A percentile compares a stretch with the other conserved stretches of the same genome.
Conservation (phyloP, 2,888 invertebrate species). For the Therioaphis trifolii region DNA sequence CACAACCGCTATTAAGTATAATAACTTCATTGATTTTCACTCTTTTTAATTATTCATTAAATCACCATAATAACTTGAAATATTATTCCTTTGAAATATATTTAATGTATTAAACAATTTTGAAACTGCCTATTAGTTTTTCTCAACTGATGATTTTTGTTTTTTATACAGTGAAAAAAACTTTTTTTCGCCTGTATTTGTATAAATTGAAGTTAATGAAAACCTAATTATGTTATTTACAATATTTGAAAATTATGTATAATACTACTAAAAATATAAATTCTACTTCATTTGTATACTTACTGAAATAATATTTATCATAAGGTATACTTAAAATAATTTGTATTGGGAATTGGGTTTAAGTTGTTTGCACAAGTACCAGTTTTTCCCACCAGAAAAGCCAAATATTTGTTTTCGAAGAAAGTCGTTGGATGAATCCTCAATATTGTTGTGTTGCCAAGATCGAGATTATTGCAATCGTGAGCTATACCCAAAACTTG, state of each 20-base stretch:
- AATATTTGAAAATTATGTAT: not conserved
- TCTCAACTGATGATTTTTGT: too few species aligned
- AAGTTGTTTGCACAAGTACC: slow-evolving; percentile 72
- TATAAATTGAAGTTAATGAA: not conserved
- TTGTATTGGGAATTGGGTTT: slow-evolving; percentile 59
- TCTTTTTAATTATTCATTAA: too few species aligned
- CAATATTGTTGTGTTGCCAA: slow-evolving; percentile 76
- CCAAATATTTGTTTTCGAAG: slow-evolving; percentile 67
- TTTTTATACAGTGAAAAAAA: not conserved
- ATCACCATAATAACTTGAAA: too few species aligned
- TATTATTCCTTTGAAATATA: too few species aligned
- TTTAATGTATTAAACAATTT: too few species aligned
- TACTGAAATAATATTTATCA: slow-evolving; percentile 15
- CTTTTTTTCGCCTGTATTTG: not conserved
- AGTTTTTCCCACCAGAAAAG: slow-evolving; percentile 75
- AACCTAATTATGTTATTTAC: not conserved
- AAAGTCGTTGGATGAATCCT: slow-evolving; percentile 43
- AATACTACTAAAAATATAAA: not conserved
- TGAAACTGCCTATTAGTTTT: too few species aligned
- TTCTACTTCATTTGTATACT: not conserved
- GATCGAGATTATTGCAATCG: slow-evolving; percentile 80
- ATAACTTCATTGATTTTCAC: too few species aligned
- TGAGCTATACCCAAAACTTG: slow-evolving; percentile 69
- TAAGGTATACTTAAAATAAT: slow-evolving; percentile 39
- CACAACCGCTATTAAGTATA: too few species aligned